Evolutionary conservation across 2,113 vertebrate genomes (phyloP).

Genomic region (Spermophilus dauricus): DNA sequence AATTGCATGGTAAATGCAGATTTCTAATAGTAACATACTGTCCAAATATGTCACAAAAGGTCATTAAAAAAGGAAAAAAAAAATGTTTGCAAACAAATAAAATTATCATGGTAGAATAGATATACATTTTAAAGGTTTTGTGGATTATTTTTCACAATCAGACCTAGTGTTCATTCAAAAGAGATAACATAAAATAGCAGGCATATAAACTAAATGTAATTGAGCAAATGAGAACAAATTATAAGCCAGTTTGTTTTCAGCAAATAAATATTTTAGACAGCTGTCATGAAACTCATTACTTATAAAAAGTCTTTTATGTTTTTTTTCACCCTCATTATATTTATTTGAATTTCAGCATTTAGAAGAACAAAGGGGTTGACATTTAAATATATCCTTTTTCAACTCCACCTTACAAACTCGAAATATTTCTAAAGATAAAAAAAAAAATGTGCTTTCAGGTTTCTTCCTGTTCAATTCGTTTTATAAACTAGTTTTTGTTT

Average conservation of each 20-base stretch:
- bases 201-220: constrained; percentile 6
- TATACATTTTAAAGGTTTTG: background rate
- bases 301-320: background rate
- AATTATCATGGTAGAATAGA: background rate
- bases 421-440: background rate
- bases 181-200: background rate
- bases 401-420: background rate
- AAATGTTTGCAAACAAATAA: constrained; percentile 52
- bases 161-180: background rate
- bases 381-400: background rate
- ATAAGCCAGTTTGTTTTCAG: background rate
- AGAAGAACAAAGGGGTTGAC: background rate
- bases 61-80: constrained; percentile 42
- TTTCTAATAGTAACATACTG: background rate
- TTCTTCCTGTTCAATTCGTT: background rate
- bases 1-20: background rate
- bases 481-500: background rate
- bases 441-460: background rate
- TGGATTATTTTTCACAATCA: background rate
- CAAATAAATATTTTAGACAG: constrained; percentile 29
- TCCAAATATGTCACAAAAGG: constrained; percentile 40
- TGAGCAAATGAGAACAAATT: constrained; percentile 55
- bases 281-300: background rate
- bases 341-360: constrained; percentile 26
- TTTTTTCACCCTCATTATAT: background rate